These are phyloP conservation scores for Sesamia nonagrioides DNA, from an alignment of 1,140 invertebrate genomes.

Conservation along the genomic window DNA sequence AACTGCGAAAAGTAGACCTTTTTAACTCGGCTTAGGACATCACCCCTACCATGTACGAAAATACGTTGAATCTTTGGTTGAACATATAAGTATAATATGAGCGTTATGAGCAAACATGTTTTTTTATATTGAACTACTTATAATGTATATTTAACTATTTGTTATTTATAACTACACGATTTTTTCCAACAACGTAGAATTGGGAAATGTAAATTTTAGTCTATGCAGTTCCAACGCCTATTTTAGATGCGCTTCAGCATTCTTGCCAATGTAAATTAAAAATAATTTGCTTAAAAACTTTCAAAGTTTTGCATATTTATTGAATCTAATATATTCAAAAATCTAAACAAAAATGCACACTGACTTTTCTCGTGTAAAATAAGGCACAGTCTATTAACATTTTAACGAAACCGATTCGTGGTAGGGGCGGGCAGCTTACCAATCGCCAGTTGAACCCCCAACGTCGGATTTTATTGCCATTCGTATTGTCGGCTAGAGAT, in stretches of 20 bases:
- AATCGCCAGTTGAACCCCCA: constrained; percentile 70
- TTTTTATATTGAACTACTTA: neutral
- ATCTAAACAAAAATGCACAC: neutral
- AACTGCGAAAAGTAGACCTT: constrained; percentile 73
- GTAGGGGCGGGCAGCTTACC: constrained; percentile 75
- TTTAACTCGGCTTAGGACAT: constrained; percentile 62
- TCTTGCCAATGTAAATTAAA: no score
- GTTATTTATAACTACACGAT: no score
- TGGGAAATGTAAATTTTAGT: no score
- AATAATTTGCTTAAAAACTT: no score
- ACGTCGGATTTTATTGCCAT: constrained; percentile 83
- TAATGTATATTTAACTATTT: no score
- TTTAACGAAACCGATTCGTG: constrained; percentile 41
- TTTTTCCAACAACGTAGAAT: no score
- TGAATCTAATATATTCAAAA: neutral
- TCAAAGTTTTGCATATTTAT: neutral
- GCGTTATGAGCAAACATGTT: no score
- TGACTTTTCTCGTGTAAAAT: neutral
- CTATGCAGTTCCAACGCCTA: neutral
- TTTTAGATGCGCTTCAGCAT: neutral
- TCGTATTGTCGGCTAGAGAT: constrained; percentile 82
- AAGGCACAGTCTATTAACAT: neutral
- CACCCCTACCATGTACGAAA: constrained; percentile 58
- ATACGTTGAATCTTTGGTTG: neutral
- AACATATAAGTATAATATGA: no score